Conservation (phyloP, 2,888 invertebrate species). For the Netelia fuscicornis region DNA sequence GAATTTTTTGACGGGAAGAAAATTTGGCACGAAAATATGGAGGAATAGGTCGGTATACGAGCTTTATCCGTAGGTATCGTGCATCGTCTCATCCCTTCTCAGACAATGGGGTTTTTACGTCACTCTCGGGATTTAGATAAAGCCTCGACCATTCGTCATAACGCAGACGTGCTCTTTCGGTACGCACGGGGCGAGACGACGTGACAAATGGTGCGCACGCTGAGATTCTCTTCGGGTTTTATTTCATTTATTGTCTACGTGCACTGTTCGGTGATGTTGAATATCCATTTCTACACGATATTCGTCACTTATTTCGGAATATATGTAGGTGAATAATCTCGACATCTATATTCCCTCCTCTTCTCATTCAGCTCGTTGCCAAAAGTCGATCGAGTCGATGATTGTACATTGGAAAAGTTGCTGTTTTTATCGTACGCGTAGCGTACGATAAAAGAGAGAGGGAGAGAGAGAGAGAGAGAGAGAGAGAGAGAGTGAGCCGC, state of each 20-base stretch:
- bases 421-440: too few species aligned
- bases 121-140: conserved; percentile 18
- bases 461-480: neutral
- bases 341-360: too few species aligned
- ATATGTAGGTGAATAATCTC: neutral
- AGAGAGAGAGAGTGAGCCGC: conserved; percentile 9
- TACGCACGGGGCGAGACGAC: conserved; percentile 11
- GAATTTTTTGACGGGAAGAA: too few species aligned
- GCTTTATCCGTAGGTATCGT: neutral
- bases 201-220: conserved; percentile 47
- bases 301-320: neutral
- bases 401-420: too few species aligned
- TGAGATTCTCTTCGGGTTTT: conserved; percentile 4
- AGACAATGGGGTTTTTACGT: conserved; percentile 18
- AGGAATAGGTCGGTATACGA: neutral
- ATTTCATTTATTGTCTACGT: conserved; percentile 23
- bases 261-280: conserved; percentile 8
- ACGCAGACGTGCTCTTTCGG: conserved; percentile 27
- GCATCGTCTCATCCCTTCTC: neutral
- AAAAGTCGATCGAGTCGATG: too few species aligned
- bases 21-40: too few species aligned
- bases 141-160: conserved; percentile 38
- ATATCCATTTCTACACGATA: conserved; percentile 3
- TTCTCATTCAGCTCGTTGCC: too few species aligned
- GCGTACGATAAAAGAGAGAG: too few species aligned